Base-by-base conservation (phyloP, 2,888 invertebrate species). In the Platynereis dumerilii region DNA sequence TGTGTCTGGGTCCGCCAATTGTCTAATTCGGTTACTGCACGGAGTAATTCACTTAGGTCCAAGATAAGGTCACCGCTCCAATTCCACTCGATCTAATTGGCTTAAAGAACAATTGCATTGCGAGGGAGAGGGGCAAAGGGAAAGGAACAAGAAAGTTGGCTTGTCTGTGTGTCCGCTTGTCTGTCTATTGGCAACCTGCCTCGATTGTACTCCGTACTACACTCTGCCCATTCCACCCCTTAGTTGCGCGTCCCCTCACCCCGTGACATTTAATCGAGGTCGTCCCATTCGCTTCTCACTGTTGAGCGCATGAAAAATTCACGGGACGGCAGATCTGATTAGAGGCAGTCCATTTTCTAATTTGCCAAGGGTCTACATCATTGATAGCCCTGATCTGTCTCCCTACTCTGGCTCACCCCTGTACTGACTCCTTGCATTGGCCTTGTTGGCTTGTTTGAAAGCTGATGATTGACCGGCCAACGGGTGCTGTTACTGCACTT, bases 251-350 rank as follows among this genome's bases (percentile, higher is more conserved):
- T 12, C 39, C 42, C 29, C 15, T 61, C 54, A 61, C 61, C 39
- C 42, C 29, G 12, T 61, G 61, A 61, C 61, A 61, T 61, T 61
- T 61, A 61, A 61, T 61, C 39, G 61, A 61, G n/a, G n/a, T 29
- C 42, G 20, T 24, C 17, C 22, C 22, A 52, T 20, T 2, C 61
- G 15, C 5, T 3, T 28, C 17, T n/a, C 29, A 29, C 15, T 29
- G 7, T 17, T 27, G 39, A 17, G 48, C 42, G n/a, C 61, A 61
- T 61, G 22, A 54, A 61, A 54, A n/a, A 61, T 61, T 45, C 55
- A 61, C 15, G 24, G 54, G 17, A 34, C 54, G 17, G 29, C 17
- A 2, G 57, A 28, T 44, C 7, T n/a, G 59, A 45, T 24, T 42
- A 59, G 45, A 15, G 59, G 24, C 17, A 5, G 59, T 59, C 60